Conservation (phyloP, 2,888 invertebrate species). For the Lobophora halterata region DNA sequence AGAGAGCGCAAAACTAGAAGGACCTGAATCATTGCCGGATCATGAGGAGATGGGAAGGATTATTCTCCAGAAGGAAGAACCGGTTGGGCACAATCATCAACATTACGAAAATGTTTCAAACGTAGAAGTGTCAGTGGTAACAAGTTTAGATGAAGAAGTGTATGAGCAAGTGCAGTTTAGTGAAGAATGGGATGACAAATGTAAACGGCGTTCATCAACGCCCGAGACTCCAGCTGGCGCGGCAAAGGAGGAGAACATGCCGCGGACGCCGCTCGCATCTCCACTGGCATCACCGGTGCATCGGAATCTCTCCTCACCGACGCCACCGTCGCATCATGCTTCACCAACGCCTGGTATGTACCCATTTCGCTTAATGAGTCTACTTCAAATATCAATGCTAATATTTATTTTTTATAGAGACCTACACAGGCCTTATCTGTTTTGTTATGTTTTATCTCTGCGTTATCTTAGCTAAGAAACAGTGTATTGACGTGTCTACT, state of each 20-base stretch:
- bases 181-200: constrained; percentile 63
- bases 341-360: constrained; percentile 66
- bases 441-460: constrained; percentile 49
- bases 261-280: constrained; percentile 59
- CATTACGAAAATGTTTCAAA: constrained; percentile 48
- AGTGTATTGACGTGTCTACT: constrained; percentile 36
- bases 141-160: constrained; percentile 22
- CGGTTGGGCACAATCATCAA: constrained; percentile 27
- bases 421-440: constrained; percentile 46
- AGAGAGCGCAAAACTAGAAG: constrained; percentile 38
- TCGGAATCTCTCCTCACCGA: constrained; percentile 49
- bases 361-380: constrained; percentile 9
- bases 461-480: constrained; percentile 46
- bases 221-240: constrained; percentile 58
- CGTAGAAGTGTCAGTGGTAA: constrained; percentile 30
- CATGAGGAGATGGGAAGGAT: constrained; percentile 43
- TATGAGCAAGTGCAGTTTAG: constrained; percentile 61
- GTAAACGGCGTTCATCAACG: constrained; percentile 64
- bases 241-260: constrained; percentile 46
- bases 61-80: constrained; percentile 29
- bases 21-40: constrained; percentile 42
- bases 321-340: constrained; percentile 50
- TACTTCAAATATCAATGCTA: constrained; percentile 17
- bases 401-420: constrained; percentile 32
- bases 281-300: constrained; percentile 67